phyloP scores from a whole-genome alignment of 2,888 invertebrate species.

The Callyntrura guangdongensis region DNA sequence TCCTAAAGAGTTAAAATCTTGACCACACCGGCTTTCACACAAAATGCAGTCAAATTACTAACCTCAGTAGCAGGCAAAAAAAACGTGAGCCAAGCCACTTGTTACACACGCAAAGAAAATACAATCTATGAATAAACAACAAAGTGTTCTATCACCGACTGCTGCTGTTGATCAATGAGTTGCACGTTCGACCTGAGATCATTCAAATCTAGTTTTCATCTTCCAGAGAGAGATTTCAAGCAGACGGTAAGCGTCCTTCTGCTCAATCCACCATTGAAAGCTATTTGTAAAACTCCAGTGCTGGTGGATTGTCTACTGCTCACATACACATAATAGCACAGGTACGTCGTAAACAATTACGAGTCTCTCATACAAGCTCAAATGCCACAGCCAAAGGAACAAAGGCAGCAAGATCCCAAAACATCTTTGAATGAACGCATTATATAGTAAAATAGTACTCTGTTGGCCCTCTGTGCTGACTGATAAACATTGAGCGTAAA shows the following conservation, averaged over 20 bases:
- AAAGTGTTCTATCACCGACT: background rate
- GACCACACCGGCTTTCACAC: background rate
- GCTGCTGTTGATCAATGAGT: conserved; percentile 30
- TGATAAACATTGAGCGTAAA: conserved; percentile 20
- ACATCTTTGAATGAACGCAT: conserved; percentile 55
- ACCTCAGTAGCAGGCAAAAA: background rate
- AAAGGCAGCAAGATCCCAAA: conserved; percentile 48
- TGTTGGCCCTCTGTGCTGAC: background rate
- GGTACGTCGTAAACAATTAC: conserved; percentile 32
- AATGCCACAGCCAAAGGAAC: conserved; percentile 34
- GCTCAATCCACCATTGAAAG: conserved; percentile 8
- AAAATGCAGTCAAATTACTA: background rate
- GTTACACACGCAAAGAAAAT: conserved; percentile 14
- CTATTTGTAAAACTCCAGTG: too few species aligned
- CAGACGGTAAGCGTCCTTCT: conserved; percentile 39
- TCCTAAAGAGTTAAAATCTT: background rate
- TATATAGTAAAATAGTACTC: background rate
- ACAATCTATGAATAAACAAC: background rate
- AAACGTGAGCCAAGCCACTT: conserved; percentile 4
- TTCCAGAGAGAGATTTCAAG: conserved; percentile 28
- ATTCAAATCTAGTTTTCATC: conserved; percentile 11
- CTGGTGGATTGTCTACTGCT: conserved; percentile 6
- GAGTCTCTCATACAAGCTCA: background rate
- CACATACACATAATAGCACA: background rate
- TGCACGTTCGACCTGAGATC: conserved; percentile 28